phyloP scores from a whole-genome alignment of 2,113 vertebrate species.

The Cavia aperea region DNA sequence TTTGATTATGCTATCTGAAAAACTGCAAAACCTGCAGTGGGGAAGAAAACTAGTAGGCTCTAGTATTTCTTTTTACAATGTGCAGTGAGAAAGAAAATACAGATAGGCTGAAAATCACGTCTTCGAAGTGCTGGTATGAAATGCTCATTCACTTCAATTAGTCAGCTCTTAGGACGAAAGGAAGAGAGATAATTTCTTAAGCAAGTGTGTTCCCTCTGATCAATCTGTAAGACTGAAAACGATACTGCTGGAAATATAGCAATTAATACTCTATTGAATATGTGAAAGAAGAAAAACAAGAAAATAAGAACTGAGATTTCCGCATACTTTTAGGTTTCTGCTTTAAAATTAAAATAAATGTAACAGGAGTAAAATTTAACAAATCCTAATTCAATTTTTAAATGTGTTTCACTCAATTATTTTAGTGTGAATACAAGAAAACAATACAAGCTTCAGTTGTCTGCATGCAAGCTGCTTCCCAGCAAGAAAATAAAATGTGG shows the following conservation, averaged over 20 bases:
- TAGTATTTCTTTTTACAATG: conserved; percentile 15
- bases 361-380: background rate
- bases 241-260: background rate
- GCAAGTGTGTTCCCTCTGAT: background rate
- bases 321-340: background rate
- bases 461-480: background rate
- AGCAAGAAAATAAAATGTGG: conserved; percentile 45
- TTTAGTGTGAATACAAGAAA: background rate
- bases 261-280: conserved; percentile 31
- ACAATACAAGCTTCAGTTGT: background rate
- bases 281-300: background rate
- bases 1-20: conserved; percentile 67
- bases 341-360: conserved; percentile 27
- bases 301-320: background rate
- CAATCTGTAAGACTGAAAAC: conserved; percentile 45
- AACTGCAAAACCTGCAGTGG: background rate
- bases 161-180: conserved; percentile 58
- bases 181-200: background rate
- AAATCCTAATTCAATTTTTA: conserved; percentile 30
- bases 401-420: conserved; percentile 1
- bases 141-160: conserved; percentile 52
- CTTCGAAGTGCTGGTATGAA: conserved; percentile 19
- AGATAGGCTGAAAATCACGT: conserved; percentile 51
- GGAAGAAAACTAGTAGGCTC: background rate
- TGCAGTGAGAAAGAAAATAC: conserved; percentile 39